Conservation (phyloP, 1,140 invertebrate species). For the Cotesia glomerata region DNA sequence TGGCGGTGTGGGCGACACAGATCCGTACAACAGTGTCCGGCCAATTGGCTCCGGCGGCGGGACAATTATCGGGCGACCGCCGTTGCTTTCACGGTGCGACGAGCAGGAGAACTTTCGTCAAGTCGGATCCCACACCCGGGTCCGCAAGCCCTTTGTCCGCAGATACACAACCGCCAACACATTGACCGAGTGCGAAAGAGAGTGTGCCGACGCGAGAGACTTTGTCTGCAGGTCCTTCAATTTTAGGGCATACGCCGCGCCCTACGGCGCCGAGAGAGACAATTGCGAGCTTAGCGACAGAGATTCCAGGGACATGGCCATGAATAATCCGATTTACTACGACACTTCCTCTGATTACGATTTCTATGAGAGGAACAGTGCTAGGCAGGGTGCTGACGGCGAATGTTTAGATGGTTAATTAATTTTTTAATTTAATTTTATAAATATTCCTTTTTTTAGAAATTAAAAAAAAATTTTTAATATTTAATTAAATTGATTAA, state of each 20-base stretch:
- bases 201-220: slow-evolving; percentile 81
- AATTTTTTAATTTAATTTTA: slow-evolving; percentile 1
- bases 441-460: too few species aligned
- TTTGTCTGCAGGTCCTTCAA: slow-evolving; percentile 88
- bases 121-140: slow-evolving; percentile 75
- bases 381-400: slow-evolving; percentile 70
- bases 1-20: slow-evolving; percentile 58
- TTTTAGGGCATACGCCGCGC: slow-evolving; percentile 70
- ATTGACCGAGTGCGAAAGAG: slow-evolving; percentile 78
- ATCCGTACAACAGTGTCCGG: slow-evolving; percentile 51
- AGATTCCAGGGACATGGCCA: slow-evolving; percentile 82
- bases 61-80: slow-evolving; percentile 58
- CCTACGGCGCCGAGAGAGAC: slow-evolving; percentile 74
- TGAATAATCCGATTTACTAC: slow-evolving; percentile 83
- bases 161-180: slow-evolving; percentile 76
- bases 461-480: too few species aligned
- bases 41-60: slow-evolving; percentile 55
- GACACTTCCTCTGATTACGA: slow-evolving; percentile 84
- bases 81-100: slow-evolving; percentile 71
- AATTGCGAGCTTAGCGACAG: slow-evolving; percentile 90
- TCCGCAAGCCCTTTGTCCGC: slow-evolving; percentile 79
- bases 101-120: slow-evolving; percentile 82
- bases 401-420: slow-evolving; percentile 83
- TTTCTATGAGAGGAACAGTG: slow-evolving; percentile 82
- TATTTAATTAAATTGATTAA: too few species aligned